Evolutionary conservation across 2,888 invertebrate genomes (phyloP), one percentile per base, ranked within the genome.

Genomic region (Emmelina monodactyla): DNA sequence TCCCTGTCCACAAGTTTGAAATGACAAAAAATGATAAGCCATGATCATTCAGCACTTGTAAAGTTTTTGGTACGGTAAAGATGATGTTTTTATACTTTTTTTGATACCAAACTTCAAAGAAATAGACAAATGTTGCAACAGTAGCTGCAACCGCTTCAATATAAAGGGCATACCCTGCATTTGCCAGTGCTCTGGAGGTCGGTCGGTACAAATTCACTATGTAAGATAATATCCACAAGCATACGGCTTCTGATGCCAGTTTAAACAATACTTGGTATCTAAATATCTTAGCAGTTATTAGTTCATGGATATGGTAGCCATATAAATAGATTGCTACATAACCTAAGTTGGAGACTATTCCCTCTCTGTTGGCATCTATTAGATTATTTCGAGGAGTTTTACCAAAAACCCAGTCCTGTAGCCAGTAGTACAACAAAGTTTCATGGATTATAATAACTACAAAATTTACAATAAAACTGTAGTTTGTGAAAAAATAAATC

Each of bases 281-380:
- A n/a, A 35, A 38, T 0, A 58, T 37, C 28, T 54, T 60, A 41
- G 58, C 60, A 43, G 76, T 57, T 16, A 61, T 62, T 16, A 88
- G 56, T 34, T 83, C 56, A 28, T 88, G 88, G 34, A 89, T 57
- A 47, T 84, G 82, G 35, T 88, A 85, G 15, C 90, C 88, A 43
- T 88, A 82, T 37, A 96, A 78, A 65, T 94, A 96, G 3, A 98
- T 69, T 1, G 90, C 85, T 1, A 94, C 72, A 62, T 93, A 97
- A 1, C 98, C 97, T 0, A 90, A 72, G 22, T 88, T 79, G 0
- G 97, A 96, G 14, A 86, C 84, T 25, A 98, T 69, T 0, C 98
- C 98, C 75, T 99, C 98, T 37, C 92, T 85, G 67, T 99, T 99
- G 0, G 96, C 92, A 30, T 85, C 75, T 3, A 96, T 43, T 19